phyloP scores from a whole-genome alignment of 1,140 invertebrate species.

The Drosophila insularis region DNA sequence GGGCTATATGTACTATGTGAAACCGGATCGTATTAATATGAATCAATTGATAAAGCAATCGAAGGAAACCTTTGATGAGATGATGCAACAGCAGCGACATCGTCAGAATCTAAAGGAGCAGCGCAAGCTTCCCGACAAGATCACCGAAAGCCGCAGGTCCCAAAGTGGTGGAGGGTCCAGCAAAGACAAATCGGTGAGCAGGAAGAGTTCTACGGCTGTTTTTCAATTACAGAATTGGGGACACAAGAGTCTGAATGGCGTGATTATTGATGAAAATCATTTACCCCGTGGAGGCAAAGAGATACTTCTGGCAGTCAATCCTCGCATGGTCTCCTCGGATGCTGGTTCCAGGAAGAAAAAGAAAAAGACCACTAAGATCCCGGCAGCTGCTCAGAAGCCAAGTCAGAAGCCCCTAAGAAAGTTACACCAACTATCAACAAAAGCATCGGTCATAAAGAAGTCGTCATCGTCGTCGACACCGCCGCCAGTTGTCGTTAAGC shows the following conservation, averaged over 20 bases:
- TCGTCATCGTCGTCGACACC: too few relatives aligned
- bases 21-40: constrained; percentile 54
- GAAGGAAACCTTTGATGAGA: constrained; percentile 64
- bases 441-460: too few relatives aligned
- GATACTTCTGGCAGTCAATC: constrained; percentile 12
- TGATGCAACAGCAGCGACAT: constrained; percentile 34
- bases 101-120: not conserved
- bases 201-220: constrained; percentile 20
- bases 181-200: too few relatives aligned
- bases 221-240: constrained; percentile 22
- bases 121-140: not conserved
- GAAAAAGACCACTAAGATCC: not conserved
- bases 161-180: not conserved
- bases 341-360: too few relatives aligned
- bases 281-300: constrained; percentile 11
- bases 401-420: too few relatives aligned
- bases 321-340: not conserved
- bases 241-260: constrained; percentile 28
- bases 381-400: too few relatives aligned
- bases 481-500: too few relatives aligned
- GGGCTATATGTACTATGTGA: constrained; percentile 62
- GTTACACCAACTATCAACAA: too few relatives aligned
- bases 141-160: not conserved
- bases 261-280: constrained; percentile 42
- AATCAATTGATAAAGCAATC: constrained; percentile 51